Percentiles rank a stretch among this genome's conserved stretches.
These are phyloP conservation scores for Tetramorium bicarinatum DNA, from an alignment of 2,888 invertebrate species.

Conservation along the genomic window DNA sequence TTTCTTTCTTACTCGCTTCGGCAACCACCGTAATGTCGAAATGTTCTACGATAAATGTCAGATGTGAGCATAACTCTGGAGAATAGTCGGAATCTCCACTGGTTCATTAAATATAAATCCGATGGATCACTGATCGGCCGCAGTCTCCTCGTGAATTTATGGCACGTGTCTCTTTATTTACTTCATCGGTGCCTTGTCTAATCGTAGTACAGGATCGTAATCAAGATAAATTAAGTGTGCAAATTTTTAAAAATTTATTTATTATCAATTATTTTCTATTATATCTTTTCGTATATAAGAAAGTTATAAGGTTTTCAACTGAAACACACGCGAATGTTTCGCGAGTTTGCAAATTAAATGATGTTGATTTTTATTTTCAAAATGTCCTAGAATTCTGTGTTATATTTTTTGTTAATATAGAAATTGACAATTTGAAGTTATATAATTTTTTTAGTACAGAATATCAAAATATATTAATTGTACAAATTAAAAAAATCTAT, in stretches of 20 bases:
- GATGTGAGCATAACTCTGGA: slow-evolving; percentile 32
- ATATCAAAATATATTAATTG: neutral
- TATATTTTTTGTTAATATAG: neutral
- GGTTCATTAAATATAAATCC: slow-evolving; percentile 52
- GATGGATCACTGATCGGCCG: slow-evolving; percentile 5
- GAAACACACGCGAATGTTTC: neutral
- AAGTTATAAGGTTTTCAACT: neutral
- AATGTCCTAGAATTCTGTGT: neutral
- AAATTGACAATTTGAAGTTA: neutral
- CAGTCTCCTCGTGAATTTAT: slow-evolving; percentile 24
- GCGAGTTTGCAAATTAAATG: neutral
- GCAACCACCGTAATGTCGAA: slow-evolving; percentile 23
- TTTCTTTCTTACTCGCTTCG: slow-evolving; percentile 27
- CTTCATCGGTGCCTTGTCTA: neutral
- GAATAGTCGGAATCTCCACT: slow-evolving; percentile 28
- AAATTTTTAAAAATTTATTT: slow-evolving; percentile 1
- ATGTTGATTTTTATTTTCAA: neutral
- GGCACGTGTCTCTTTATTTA: neutral
- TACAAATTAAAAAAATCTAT: neutral
- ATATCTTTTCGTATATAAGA: neutral
- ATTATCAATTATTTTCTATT: neutral
- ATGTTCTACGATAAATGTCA: slow-evolving; percentile 47
- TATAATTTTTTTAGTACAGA: too few species aligned
- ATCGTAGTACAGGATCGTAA: neutral
- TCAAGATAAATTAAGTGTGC: neutral